phyloP scores from a whole-genome alignment of 2,797 vertebrate genomes.

The Aselliscus stoliczkanus region DNA sequence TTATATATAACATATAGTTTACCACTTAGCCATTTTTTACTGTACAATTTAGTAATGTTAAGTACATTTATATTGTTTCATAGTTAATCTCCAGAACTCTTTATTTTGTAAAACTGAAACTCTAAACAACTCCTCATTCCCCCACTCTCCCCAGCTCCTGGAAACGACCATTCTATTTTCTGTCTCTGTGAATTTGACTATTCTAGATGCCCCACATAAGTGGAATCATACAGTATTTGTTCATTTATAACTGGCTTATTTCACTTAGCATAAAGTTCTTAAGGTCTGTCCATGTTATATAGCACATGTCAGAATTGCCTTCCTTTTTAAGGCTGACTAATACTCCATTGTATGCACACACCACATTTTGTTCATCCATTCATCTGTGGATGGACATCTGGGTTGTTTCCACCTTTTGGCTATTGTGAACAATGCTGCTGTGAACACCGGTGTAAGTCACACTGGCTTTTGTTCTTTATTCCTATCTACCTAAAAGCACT shows the following conservation, averaged over 20 bases:
- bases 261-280: neutral
- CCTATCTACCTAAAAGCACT: no score
- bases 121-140: neutral
- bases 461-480: no score
- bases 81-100: neutral
- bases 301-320: neutral
- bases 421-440: neutral
- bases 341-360: accelerated
- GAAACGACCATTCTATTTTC: neutral
- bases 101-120: neutral
- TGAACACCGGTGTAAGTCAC: neutral
- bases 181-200: neutral
- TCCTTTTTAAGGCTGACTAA: neutral
- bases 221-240: neutral
- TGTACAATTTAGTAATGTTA: neutral
- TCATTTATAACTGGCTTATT: neutral
- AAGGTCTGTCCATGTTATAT: neutral
- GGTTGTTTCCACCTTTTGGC: neutral
- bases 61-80: neutral
- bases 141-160: no score
- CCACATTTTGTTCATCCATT: neutral
- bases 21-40: neutral
- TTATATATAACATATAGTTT: neutral
- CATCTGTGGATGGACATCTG: neutral
- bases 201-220: neutral